A percentile compares a stretch with the other conserved stretches of the same genome.
Evolutionary conservation across 2,113 vertebrate genomes (phyloP).

Genomic region (Vimba vimba): DNA sequence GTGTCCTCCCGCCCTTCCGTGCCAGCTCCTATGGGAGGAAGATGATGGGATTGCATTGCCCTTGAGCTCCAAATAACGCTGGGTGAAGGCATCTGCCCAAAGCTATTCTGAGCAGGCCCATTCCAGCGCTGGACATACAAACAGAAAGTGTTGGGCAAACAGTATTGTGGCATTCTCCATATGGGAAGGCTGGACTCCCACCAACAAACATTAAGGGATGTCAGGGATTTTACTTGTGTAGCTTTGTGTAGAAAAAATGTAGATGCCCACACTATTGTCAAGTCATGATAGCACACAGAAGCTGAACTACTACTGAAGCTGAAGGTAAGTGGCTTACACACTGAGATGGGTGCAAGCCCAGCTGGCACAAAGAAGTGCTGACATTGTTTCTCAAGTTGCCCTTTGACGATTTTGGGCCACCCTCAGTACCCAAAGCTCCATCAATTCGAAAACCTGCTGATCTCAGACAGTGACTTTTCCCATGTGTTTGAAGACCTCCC

Average conservation of each 20-base stretch:
- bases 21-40: conserved; percentile 49
- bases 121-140: conserved; percentile 64
- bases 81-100: conserved; percentile 73
- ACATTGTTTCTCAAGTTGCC: conserved; percentile 58
- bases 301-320: conserved; percentile 30
- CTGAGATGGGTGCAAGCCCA: background rate
- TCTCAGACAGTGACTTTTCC: conserved; percentile 9
- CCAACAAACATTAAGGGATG: background rate
- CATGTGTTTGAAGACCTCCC: conserved; percentile 43
- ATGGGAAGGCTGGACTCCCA: background rate
- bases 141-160: conserved; percentile 16
- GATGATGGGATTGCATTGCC: conserved; percentile 72
- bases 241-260: background rate
- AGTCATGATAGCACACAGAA: conserved; percentile 5
- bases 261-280: too few species aligned
- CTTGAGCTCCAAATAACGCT: conserved; percentile 79
- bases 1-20: conserved; percentile 30
- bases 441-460: conserved; percentile 2
- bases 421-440: background rate
- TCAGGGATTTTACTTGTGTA: background rate
- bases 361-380: conserved; percentile 54
- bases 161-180: conserved; percentile 5
- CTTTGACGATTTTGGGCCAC: conserved; percentile 9
- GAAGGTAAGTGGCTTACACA: background rate
- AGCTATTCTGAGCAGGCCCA: conserved; percentile 80